Base-by-base conservation (phyloP, 2,113 vertebrate genomes). In the Sphaerodactylus townsendi region DNA sequence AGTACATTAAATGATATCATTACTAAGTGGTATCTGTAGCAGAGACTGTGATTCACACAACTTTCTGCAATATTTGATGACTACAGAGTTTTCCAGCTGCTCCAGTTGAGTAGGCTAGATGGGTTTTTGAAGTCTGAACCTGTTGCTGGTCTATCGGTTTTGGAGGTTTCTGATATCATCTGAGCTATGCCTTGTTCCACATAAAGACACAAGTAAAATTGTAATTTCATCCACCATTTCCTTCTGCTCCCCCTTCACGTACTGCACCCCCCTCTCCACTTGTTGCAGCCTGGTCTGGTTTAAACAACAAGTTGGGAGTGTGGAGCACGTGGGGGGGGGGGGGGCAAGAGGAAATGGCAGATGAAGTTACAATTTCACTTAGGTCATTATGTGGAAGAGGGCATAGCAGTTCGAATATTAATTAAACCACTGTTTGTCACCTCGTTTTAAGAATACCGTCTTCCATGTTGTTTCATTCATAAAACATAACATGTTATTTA, bases 401-500 rank as follows among this genome's bases (percentile, higher is more conserved):
- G n/a, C n/a, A n/a, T n/a, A 95, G 93, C 94, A 95, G 95, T 95
- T 96, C 95, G 95, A 96, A 94, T 96, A 96, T 96, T 96, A 95
- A 94, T 96, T 96, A 95, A 94, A 94, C 93, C 95, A 95, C 95
- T 96, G 93, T 96, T 93, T 87, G 92, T 95, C 95, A 95, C 94
- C 95, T 96, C 93, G 81, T 89, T 94, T 92, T 94, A 89, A 91
- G 94, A 86, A 94, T 93, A 94, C 94, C 95, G 97, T 98, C 97
- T 98, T 98, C 97, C 97, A 96, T 95, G 95, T 96, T 97, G 96
- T 95, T 93, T 96, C 96, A 95, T 85, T 97, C 95, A 96, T 93
- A 95, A 95, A 77, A 93, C 97, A 95, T 98, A 97, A 96, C 96
- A 91, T 94, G 95, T 93, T 99, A 99, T 99, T 99, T 99, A 98